A percentile compares a stretch with the other conserved stretches of the same genome.
These are phyloP conservation scores for Xylophagus ater DNA, from an alignment of 2,888 invertebrate genomes.

Conservation along the genomic window DNA sequence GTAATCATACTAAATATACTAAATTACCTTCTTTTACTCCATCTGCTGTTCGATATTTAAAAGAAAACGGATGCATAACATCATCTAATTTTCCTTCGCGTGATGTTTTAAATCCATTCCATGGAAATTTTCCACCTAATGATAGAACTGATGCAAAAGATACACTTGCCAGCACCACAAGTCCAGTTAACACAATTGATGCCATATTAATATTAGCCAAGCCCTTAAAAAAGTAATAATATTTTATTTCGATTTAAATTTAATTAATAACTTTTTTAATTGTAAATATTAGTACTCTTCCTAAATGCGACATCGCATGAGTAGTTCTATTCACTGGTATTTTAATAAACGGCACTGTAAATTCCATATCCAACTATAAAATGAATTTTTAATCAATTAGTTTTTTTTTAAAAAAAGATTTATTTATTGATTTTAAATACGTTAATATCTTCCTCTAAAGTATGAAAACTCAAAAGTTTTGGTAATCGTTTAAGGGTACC, in stretches of 20 bases:
- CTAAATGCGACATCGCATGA: constrained; percentile 25
- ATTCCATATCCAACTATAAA: constrained; percentile 46
- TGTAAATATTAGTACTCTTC: constrained; percentile 1
- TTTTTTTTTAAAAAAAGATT: neutral
- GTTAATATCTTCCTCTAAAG: constrained; percentile 13
- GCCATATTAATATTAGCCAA: constrained; percentile 47
- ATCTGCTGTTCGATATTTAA: neutral
- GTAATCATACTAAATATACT: too few species aligned
- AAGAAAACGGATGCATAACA: constrained; percentile 1
- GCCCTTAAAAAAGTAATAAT: constrained; percentile 21
- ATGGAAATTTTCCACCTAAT: neutral
- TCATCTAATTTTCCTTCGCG: neutral
- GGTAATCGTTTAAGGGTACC: constrained; percentile 9
- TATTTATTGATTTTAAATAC: constrained; percentile 2
- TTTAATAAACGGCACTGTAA: constrained; percentile 48
- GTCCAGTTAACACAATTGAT: constrained; percentile 44
- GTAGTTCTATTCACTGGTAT: constrained; percentile 44
- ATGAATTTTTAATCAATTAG: constrained; percentile 9
- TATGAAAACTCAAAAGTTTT: constrained; percentile 9
- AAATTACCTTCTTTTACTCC: constrained; percentile 3
- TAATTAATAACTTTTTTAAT: neutral
- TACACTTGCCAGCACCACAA: constrained; percentile 43
- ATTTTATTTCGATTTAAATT: neutral
- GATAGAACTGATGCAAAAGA: constrained; percentile 25
- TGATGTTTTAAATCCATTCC: neutral